phyloP scores from a whole-genome alignment of 2,797 vertebrate species.

The Phoebastria nigripes region DNA sequence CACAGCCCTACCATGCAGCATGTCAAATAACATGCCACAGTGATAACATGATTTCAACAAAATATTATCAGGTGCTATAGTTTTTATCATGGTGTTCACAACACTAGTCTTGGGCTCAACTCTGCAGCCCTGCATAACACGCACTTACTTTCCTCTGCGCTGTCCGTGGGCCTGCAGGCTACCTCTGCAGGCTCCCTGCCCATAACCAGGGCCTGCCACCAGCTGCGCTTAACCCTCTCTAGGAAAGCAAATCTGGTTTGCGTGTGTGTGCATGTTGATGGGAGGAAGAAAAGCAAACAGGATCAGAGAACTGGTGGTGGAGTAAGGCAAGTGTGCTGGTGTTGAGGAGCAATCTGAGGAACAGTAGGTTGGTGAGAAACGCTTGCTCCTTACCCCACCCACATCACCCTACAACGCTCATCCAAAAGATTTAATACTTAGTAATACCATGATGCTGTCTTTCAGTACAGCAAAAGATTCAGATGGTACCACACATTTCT shows the following conservation, averaged over 20 bases:
- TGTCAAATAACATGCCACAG: background rate
- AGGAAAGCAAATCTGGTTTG: background rate
- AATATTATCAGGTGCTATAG: background rate
- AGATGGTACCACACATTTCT: background rate
- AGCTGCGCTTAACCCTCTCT: background rate
- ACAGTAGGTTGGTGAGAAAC: background rate
- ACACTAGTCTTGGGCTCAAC: background rate
- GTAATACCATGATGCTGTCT: background rate
- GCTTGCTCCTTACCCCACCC: background rate
- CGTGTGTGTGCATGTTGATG: fast-evolving
- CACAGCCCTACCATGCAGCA: background rate
- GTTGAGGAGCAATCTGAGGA: background rate
- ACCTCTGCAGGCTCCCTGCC: background rate
- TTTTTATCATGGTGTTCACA: background rate
- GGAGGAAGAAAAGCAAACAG: background rate
- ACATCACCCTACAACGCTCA: background rate
- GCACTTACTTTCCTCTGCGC: background rate
- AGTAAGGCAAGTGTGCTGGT: background rate
- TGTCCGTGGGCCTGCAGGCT: background rate
- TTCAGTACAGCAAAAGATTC: background rate
- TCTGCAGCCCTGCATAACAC: background rate
- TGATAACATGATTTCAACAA: background rate
- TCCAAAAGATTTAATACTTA: background rate
- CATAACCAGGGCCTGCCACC: background rate
- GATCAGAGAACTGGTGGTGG: background rate